A percentile compares a stretch with the other conserved stretches of the same genome.
phyloP scores from a whole-genome alignment of 2,888 invertebrate species.

The Ganaspis brasiliensis region DNA sequence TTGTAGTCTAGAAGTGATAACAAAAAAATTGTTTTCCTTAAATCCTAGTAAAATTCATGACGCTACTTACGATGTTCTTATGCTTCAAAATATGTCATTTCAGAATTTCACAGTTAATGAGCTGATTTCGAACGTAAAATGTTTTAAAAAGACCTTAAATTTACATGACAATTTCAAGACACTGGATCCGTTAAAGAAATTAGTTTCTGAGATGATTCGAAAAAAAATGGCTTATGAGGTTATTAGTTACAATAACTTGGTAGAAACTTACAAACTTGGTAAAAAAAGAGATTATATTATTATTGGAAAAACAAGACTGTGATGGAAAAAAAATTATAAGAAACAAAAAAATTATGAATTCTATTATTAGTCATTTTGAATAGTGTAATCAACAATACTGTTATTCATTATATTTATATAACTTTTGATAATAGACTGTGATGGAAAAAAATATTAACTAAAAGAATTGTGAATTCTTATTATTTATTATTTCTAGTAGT shows the following conservation, averaged over 20 bases:
- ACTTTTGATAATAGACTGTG: too few species aligned
- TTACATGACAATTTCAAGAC: not conserved
- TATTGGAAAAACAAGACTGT: not conserved
- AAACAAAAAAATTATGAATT: constrained; percentile 4
- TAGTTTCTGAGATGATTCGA: not conserved
- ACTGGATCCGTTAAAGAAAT: not conserved
- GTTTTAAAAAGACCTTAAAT: constrained; percentile 1
- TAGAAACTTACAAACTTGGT: not conserved
- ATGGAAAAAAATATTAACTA: too few species aligned
- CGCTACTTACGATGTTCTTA: constrained; percentile 11
- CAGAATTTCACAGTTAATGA: constrained; percentile 1
- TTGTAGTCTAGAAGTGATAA: not conserved
- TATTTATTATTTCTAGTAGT: too few species aligned
- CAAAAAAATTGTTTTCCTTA: constrained; percentile 2
- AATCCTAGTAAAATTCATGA: constrained; percentile 14
- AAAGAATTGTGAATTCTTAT: too few species aligned
- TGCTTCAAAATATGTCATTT: constrained; percentile 5
- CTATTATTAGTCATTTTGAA: constrained; percentile 16
- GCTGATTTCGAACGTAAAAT: not conserved
- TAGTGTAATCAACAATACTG: not conserved
- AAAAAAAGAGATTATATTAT: not conserved
- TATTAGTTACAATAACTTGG: not conserved
- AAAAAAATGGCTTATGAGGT: not conserved
- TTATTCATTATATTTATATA: not conserved
- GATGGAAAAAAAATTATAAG: constrained; percentile 22